A percentile compares a stretch with the other conserved stretches of the same genome.
Conservation (phyloP, 2,797 vertebrate species). For the Lophius americanus region DNA sequence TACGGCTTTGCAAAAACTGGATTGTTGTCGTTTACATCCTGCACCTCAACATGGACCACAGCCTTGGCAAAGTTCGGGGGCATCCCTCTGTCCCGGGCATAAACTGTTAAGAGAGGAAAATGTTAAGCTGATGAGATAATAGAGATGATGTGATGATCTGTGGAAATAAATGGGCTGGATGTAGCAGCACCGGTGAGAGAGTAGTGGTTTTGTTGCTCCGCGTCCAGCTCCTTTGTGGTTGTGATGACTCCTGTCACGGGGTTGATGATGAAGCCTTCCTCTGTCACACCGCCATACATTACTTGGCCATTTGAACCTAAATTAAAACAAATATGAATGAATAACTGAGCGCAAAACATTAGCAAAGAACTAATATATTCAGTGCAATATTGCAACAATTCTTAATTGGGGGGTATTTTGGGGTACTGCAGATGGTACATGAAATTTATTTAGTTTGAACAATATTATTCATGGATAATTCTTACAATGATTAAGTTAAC, state of each 20-base stretch:
- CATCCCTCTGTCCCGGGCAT: constrained; percentile 89
- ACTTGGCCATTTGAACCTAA: constrained; percentile 90
- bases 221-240: constrained; percentile 87
- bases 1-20: constrained; percentile 86
- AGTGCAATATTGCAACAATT: background rate
- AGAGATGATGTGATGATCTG: no score
- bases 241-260: constrained; percentile 90
- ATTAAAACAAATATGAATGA: constrained; percentile 28
- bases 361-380: constrained; percentile 1
- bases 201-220: constrained; percentile 87
- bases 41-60: constrained; percentile 85
- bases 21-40: constrained; percentile 92
- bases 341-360: background rate
- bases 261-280: constrained; percentile 90
- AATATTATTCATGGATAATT: no score
- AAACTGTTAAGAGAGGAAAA: constrained; percentile 81
- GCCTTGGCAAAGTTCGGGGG: constrained; percentile 90
- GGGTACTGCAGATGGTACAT: no score
- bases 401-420: no score
- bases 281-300: constrained; percentile 90
- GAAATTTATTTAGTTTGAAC: no score
- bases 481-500: no score
- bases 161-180: background rate
- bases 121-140: background rate
- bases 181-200: constrained; percentile 85